Conservation (phyloP, 2,113 vertebrate species). For the Oncorhynchus mykiss region DNA sequence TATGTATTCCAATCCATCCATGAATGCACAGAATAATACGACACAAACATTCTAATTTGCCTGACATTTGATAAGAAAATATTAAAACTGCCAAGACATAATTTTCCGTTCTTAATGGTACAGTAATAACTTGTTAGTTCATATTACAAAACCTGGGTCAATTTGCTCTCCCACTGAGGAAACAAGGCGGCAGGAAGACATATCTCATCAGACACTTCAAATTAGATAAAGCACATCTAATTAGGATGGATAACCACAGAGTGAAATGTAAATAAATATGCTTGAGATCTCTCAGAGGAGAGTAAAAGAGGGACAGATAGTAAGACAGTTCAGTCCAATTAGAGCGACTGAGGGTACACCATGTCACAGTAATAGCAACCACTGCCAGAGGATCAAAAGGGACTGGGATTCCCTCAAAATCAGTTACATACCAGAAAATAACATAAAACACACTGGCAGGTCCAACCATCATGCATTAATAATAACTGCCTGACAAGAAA, state of each 20-base stretch:
- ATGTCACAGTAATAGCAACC: slow-evolving; percentile 36
- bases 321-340: slow-evolving; percentile 43
- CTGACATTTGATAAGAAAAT: background rate
- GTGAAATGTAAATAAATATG: slow-evolving; percentile 44
- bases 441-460: slow-evolving; percentile 3
- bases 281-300: slow-evolving; percentile 34
- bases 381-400: slow-evolving; percentile 30
- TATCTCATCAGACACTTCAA: slow-evolving; percentile 23
- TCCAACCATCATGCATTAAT: slow-evolving; percentile 39
- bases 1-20: background rate
- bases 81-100: background rate
- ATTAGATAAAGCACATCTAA: slow-evolving; percentile 31
- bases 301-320: slow-evolving; percentile 7
- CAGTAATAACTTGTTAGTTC: slow-evolving; percentile 33
- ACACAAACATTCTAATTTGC: background rate
- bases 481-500: slow-evolving; percentile 33
- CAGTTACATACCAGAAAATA: slow-evolving; percentile 17
- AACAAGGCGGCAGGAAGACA: background rate
- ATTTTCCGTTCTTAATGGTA: background rate
- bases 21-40: no score
- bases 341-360: slow-evolving; percentile 23
- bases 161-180: slow-evolving; percentile 34
- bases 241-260: slow-evolving; percentile 25
- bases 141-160: slow-evolving; percentile 34
- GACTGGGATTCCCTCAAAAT: slow-evolving; percentile 9